A percentile compares a stretch with the other conserved stretches of the same genome.
phyloP scores from a whole-genome alignment of 2,113 vertebrate genomes.

The Rhadina sibilatrix region DNA sequence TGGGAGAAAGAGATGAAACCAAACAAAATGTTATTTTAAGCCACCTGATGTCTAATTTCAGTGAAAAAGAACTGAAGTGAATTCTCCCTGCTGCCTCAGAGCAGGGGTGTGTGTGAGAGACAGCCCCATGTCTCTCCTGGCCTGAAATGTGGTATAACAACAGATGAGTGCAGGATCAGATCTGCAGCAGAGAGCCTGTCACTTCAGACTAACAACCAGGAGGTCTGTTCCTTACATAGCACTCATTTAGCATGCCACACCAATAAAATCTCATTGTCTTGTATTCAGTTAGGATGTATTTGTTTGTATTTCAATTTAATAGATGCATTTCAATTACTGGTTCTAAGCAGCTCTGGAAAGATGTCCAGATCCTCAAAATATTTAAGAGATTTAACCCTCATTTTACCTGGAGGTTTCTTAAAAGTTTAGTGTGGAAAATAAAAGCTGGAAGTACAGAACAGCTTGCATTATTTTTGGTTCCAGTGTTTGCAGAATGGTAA shows the following conservation, averaged over 20 bases:
- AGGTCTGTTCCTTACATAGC: not conserved
- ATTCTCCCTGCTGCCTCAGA: not conserved
- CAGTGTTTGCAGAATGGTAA: not conserved
- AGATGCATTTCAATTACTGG: not conserved
- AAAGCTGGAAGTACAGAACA: not conserved
- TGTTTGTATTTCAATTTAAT: not conserved
- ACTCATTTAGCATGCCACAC: not conserved
- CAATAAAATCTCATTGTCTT: not conserved
- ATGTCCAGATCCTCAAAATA: not conserved
- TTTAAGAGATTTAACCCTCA: not conserved
- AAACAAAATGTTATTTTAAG: not conserved
- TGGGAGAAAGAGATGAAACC: rapidly evolving
- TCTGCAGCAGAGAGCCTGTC: not conserved
- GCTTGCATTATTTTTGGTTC: not conserved
- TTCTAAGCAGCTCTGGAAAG: not conserved
- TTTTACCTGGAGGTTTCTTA: not conserved
- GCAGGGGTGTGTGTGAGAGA: not conserved
- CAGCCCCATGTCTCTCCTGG: not conserved
- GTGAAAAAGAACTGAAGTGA: not conserved
- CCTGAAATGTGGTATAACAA: rapidly evolving
- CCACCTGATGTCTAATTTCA: not conserved
- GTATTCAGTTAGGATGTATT: not conserved
- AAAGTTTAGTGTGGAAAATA: not conserved
- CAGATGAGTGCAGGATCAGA: not conserved
- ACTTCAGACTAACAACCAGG: not conserved